phyloP scores from a whole-genome alignment of 2,797 vertebrate species.

The Muscicapa striata region DNA sequence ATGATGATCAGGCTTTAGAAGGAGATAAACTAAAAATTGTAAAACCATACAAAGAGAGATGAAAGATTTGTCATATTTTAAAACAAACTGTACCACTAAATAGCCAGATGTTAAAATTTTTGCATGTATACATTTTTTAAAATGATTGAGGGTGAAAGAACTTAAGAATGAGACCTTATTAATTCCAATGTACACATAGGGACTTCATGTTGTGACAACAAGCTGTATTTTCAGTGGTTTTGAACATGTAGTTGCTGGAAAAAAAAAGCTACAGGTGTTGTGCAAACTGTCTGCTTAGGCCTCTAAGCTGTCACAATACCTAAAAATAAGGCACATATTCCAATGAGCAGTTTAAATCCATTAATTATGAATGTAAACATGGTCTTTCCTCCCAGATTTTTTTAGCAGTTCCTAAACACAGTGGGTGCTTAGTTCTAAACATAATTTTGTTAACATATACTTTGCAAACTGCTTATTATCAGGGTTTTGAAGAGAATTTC shows the following conservation, averaged over 20 bases:
- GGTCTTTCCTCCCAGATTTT: not conserved
- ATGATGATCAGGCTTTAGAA: not conserved
- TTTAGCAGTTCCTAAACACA: not conserved
- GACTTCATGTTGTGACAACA: not conserved
- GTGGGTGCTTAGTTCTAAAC: not conserved
- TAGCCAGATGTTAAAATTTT: not conserved
- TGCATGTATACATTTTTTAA: not conserved
- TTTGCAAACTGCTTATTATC: not conserved
- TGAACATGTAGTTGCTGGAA: not conserved
- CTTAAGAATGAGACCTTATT: not conserved
- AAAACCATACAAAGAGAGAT: not conserved
- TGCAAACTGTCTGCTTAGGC: not conserved
- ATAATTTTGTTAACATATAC: not conserved
- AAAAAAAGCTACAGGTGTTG: not conserved
- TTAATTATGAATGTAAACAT: not conserved
- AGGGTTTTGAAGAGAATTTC: not conserved
- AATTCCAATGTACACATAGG: fast-evolving
- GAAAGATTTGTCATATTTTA: not conserved
- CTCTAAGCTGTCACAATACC: not conserved
- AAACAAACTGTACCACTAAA: not conserved
- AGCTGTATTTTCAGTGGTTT: not conserved
- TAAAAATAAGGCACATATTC: not conserved
- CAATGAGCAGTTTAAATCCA: not conserved
- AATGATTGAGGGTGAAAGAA: not conserved
- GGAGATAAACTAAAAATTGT: not conserved